phyloP scores from a whole-genome alignment of 2,113 vertebrate genomes.

The Scopus umbretta region DNA sequence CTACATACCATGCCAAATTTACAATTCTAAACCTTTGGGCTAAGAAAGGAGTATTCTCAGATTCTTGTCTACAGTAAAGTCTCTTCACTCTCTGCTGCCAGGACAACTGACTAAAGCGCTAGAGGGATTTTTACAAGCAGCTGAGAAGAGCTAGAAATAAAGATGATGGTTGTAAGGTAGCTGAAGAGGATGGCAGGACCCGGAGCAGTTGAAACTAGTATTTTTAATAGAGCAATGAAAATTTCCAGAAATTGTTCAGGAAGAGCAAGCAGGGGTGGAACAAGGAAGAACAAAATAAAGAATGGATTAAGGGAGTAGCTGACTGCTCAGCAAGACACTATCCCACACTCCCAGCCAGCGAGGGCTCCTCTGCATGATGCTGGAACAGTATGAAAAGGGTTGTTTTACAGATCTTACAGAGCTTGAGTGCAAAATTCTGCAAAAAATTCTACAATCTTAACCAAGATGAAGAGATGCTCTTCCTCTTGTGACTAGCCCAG shows the following conservation, averaged over 20 bases:
- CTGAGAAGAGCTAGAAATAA: neutral
- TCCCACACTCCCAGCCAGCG: rapidly evolving
- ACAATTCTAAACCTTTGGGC: neutral
- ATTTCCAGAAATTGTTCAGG: neutral
- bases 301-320: neutral
- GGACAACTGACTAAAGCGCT: neutral
- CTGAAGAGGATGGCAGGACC: neutral
- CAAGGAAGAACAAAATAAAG: neutral
- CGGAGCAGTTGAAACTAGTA: neutral
- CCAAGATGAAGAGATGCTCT: neutral
- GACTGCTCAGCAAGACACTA: neutral
- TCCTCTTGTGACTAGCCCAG: neutral
- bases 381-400: neutral
- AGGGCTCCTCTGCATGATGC: neutral
- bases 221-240: neutral
- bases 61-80: neutral
- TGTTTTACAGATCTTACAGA: neutral
- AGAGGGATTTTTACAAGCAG: neutral
- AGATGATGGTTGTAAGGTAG: neutral
- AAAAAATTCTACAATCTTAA: neutral
- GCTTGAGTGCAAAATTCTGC: neutral
- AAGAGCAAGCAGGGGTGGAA: neutral
- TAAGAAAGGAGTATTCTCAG: neutral
- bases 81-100: neutral
- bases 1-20: neutral